Evolutionary conservation across 2,888 invertebrate species (phyloP).

Genomic region (Microplitis deprimator): DNA sequence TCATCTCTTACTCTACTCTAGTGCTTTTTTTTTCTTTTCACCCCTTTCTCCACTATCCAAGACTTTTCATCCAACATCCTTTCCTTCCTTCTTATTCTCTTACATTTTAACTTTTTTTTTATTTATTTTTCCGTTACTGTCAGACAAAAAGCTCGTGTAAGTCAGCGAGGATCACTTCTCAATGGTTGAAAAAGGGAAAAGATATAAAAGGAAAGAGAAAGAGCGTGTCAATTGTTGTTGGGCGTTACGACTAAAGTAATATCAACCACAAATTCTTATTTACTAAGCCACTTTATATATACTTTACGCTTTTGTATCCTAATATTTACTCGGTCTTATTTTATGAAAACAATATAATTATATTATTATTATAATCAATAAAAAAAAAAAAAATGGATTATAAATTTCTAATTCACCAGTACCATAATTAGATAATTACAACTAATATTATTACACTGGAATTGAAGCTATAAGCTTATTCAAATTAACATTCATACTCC

Average conservation of each 20-base stretch:
- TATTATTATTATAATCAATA: too few species aligned
- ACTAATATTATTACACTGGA: not conserved
- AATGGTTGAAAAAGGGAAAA: conserved; percentile 17
- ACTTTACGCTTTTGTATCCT: too few species aligned
- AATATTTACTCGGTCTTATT: not conserved
- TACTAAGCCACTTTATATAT: not conserved
- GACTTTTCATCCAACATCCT: conserved; percentile 49
- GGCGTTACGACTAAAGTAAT: conserved; percentile 25
- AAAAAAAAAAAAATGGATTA: too few species aligned
- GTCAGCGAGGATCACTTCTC: conserved; percentile 33
- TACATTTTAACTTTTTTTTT: conserved; percentile 32
- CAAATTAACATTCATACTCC: not conserved
- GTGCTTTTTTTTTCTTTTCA: too few species aligned
- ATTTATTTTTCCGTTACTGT: conserved; percentile 40
- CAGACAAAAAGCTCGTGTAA: conserved; percentile 21
- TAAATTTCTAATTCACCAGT: too few species aligned
- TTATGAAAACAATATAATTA: too few species aligned
- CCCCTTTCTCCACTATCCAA: conserved; percentile 36
- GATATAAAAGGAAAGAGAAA: not conserved
- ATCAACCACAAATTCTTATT: conserved; percentile 5
- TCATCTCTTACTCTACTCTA: conserved; percentile 27
- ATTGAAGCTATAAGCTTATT: not conserved
- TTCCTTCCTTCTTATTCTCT: conserved; percentile 38
- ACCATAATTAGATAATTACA: not conserved
- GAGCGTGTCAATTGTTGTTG: conserved; percentile 31